phyloP scores from a whole-genome alignment of 1,140 invertebrate species.

The Antheraea pernyi region DNA sequence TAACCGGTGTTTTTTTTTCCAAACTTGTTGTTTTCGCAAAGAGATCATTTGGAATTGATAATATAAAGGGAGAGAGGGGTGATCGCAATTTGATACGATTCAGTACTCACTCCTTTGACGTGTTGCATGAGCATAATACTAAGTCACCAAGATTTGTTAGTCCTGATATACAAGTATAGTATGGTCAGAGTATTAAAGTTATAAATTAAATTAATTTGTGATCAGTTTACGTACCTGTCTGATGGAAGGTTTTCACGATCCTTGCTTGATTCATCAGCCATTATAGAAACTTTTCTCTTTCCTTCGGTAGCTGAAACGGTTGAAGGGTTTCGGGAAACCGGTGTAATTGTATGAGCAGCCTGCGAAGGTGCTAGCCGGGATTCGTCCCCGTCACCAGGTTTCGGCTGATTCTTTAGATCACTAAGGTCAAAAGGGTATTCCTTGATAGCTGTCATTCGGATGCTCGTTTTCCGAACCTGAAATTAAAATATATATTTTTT shows the following conservation, averaged over 20 bases:
- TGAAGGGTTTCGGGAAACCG: conserved; percentile 13
- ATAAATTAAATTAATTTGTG: too few species aligned
- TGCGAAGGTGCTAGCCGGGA: conserved; percentile 22
- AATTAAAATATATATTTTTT: conserved; percentile 22
- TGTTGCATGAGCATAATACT: too few species aligned
- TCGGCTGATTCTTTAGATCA: conserved; percentile 60
- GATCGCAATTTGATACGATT: too few species aligned
- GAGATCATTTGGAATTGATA: too few species aligned
- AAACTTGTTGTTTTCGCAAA: too few species aligned
- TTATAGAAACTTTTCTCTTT: conserved; percentile 70
- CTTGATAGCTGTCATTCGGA: conserved; percentile 76
- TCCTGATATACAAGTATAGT: too few species aligned
- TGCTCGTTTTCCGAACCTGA: conserved; percentile 70
- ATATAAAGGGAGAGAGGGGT: too few species aligned
- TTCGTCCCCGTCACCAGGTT: conserved; percentile 15
- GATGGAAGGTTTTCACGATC: conserved; percentile 64
- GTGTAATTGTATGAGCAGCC: conserved; percentile 7
- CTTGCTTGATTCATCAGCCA: conserved; percentile 67
- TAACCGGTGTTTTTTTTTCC: too few species aligned
- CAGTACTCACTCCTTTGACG: too few species aligned
- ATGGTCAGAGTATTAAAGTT: too few species aligned
- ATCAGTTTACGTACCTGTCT: conserved; percentile 50
- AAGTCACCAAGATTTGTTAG: too few species aligned
- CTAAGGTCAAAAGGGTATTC: conserved; percentile 77
- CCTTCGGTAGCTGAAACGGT: conserved; percentile 38